Evolutionary conservation across 1,140 invertebrate species (phyloP), one percentile per base, ranked within the genome.

Genomic region (fruit fly (Drosophila melanogaster)): DNA sequence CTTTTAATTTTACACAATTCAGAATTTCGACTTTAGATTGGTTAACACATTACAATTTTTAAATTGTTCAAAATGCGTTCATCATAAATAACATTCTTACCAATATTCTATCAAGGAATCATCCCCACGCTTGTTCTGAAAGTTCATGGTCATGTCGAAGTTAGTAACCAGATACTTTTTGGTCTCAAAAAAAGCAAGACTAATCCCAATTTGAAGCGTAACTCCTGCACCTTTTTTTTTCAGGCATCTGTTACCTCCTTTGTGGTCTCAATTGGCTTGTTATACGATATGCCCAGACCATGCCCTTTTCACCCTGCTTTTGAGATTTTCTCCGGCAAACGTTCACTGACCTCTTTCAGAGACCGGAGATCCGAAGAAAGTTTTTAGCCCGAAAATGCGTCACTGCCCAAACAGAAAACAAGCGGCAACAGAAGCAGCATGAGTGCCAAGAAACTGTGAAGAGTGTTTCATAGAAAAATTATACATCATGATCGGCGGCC

Each of bases 341-440:
- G 79, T 87, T 84, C 76, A 86, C 74, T 80, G 81, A 85, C 81
- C 81, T 64, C 77, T 79, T 83, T 83, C 17, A 26, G 43, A 15
- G 19, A 8, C 53, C 43, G 24, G 7, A 56, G 4, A 49, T 43
- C 56, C 54, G 58, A 85, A 69, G 81, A 85, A 85, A 85, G 81
- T 84, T 85, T 62, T 59, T 70, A 37, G 53, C 46, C 56, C 35
- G 33, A 67, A 41, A 56, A 61, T 85, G 81, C 77, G 77, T 85
- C 67, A 77, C 57, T 60, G 62, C 11, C 41, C 57, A 55, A 69
- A 79, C 66, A 47, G 17, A 55, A 53, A 47, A 51, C 41, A 53
- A 43, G 41, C 22, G 43, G 44, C 51, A 22, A 62, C 47, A 71
- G 35, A 59, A 71, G 49, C 49, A 35, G 60, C 41, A 49, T 41